Percentiles rank a stretch among this genome's conserved stretches.
These are phyloP conservation scores for Albula goreensis DNA, from an alignment of 2,113 vertebrate genomes.

Conservation along the genomic window DNA sequence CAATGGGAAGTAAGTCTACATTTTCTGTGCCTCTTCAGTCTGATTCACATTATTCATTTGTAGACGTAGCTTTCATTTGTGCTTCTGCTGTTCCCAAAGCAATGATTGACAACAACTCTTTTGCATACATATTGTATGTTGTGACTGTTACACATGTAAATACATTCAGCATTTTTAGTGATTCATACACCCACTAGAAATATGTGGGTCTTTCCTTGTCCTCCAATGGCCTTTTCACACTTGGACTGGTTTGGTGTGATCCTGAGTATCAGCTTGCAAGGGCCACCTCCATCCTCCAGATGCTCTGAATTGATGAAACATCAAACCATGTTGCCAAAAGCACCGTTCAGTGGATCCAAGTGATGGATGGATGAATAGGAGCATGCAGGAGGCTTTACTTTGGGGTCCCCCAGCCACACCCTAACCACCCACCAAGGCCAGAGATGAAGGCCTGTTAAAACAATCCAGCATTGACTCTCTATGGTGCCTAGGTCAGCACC, in stretches of 20 bases:
- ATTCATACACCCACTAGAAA: not conserved
- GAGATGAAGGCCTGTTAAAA: not conserved
- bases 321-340: not conserved
- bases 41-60: conserved; percentile 2
- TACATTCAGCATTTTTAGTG: not conserved
- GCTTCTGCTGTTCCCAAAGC: not conserved
- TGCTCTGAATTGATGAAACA: too few relatives aligned
- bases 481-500: conserved; percentile 36
- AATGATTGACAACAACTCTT: not conserved
- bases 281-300: not conserved
- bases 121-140: not conserved
- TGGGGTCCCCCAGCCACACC: not conserved
- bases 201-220: not conserved
- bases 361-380: not conserved
- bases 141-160: not conserved
- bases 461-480: conserved; percentile 16
- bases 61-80: not conserved
- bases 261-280: not conserved
- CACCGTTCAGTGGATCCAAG: not conserved
- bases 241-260: not conserved
- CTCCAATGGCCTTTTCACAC: not conserved
- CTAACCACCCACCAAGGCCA: not conserved
- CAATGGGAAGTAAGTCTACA: conserved; percentile 84
- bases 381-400: not conserved
- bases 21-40: not conserved